These are phyloP conservation scores for Mayetiola destructor DNA, from an alignment of 2,888 invertebrate genomes.

Conservation along the genomic window DNA sequence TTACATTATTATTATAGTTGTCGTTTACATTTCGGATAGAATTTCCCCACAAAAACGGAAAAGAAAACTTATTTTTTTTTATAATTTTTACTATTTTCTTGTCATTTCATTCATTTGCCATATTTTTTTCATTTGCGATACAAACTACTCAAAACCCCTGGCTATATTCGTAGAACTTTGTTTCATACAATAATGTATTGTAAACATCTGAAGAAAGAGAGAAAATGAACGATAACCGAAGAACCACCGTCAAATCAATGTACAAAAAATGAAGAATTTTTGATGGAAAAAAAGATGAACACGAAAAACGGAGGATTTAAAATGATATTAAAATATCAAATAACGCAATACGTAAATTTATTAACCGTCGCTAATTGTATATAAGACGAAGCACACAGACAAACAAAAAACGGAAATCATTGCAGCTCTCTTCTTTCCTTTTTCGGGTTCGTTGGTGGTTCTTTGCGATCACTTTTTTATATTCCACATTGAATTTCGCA, in stretches of 20 bases:
- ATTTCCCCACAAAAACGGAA: no score
- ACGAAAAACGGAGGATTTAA: background rate
- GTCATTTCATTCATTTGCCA: no score
- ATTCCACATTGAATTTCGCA: background rate
- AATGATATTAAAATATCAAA: conserved; percentile 11
- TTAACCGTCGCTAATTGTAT: conserved; percentile 12
- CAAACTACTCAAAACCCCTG: no score
- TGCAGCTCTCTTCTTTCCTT: background rate
- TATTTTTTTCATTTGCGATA: no score
- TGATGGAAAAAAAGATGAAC: background rate
- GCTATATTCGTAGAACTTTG: no score
- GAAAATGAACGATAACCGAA: background rate
- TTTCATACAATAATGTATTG: no score
- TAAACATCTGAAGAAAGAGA: no score
- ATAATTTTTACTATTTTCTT: no score
- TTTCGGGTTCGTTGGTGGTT: conserved; percentile 6
- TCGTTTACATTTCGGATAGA: no score
- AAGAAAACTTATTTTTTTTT: no score
- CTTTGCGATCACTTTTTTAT: background rate
- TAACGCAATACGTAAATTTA: conserved; percentile 11
- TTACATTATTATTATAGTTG: no score
- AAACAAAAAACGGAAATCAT: background rate
- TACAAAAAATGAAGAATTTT: background rate
- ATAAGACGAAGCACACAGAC: background rate
- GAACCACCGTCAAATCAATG: background rate